These are phyloP conservation scores for Rhagoletis pomonella DNA, from an alignment of 1,140 invertebrate species.

Conservation along the genomic window DNA sequence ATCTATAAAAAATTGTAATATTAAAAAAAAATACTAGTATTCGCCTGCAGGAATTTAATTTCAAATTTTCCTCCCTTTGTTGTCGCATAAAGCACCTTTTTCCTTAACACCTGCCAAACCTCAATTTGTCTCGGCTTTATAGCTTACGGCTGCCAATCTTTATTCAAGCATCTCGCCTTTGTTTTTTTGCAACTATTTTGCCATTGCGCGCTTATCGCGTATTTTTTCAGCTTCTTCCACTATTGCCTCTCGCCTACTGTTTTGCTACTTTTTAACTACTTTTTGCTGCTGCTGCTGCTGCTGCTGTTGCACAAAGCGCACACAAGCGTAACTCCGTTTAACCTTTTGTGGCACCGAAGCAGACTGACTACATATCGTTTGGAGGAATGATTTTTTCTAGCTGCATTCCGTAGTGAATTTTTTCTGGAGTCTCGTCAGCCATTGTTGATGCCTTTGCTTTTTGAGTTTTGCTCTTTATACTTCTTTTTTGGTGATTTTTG, in stretches of 20 bases:
- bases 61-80: too few species aligned
- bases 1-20: too few species aligned
- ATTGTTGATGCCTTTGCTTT: background rate
- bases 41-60: too few species aligned
- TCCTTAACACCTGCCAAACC: background rate
- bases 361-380: background rate
- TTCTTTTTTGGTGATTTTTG: background rate
- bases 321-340: slow-evolving; percentile 31
- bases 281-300: background rate
- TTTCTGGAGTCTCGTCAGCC: background rate
- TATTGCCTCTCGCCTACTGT: background rate
- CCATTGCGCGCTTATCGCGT: background rate
- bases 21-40: too few species aligned
- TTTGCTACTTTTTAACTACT: background rate
- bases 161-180: background rate
- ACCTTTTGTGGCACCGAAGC: background rate
- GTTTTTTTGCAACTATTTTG: background rate
- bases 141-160: background rate
- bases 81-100: too few species aligned
- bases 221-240: background rate
- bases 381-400: background rate
- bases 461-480: background rate
- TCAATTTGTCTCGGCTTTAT: background rate
- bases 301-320: slow-evolving; percentile 8
- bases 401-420: background rate